Evolutionary conservation across 2,797 vertebrate genomes (phyloP), one percentile per base, ranked within the genome.

Genomic region (Propithecus deckenii): DNA sequence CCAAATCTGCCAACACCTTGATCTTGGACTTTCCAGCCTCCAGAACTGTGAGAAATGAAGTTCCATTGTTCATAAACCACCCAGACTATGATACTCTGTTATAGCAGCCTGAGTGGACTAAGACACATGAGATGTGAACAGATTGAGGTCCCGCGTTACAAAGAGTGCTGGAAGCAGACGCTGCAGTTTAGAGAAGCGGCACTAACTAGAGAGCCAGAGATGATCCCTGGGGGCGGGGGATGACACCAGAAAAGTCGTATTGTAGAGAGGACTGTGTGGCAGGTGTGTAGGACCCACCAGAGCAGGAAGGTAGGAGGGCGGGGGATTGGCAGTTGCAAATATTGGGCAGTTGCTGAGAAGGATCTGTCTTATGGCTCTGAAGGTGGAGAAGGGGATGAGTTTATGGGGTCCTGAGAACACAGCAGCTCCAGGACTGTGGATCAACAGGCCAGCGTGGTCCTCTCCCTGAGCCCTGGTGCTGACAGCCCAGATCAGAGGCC

Each of bases 181-280:
- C 55, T 14, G 7, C 23, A 2, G 32, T n/a, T 63, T 43, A 4
- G 25, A 67, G 63, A 5, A 74, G 4, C 28, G 35, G 90, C 15
- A 5, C 78, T 13, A 18, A 5, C 74, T 6, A 18, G 89, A 17
- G 22, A 90, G 67, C 28, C 93, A 65, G 46, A 0, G 2, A 28
- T 3, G 3, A 4, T n/a, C 35, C 35, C 14, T n/a, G 28, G 38
- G 23, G n/a, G 43, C 9, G 30, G 32, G 3, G 20, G 9, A 0
- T 41, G 30, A 22, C 2, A 7, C 65, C 5, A 0, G 13, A 55
- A 43, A 17, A 32, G 32, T n/a, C 67, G 0, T 4, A 0, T 25
- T 18, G 35, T 23, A 80, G 65, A 65, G 30, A 41, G 25, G 14
- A 50, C 1, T 71, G 59, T 35, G 32, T 63, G 35, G 7, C 32